Evolutionary conservation across 2,113 vertebrate genomes (phyloP), one percentile per base, ranked within the genome.

Genomic region (Eclectus roratus): DNA sequence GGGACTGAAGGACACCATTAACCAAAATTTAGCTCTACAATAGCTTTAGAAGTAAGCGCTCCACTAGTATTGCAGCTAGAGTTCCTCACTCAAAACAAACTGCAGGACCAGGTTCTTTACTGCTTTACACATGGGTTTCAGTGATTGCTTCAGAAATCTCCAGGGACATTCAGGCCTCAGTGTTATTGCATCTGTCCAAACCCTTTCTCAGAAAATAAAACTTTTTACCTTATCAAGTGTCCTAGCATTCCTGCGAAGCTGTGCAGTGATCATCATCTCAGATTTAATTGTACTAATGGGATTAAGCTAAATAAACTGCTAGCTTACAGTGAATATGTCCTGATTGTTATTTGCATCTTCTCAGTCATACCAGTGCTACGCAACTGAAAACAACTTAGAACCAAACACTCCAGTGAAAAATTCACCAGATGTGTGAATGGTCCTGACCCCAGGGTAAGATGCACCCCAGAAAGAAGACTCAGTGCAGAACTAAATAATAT

Each of bases 401-500:
- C 28, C 33, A 63, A 85, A 85, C 15, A 50, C 37, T 77, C 21
- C 15, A 41, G n/a, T 28, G 61, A 70, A 83, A 52, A 77, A 63
- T 6, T 66, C 58, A 65, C 24, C 27, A 72, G 18, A 23, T 27
- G 14, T 28, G 9, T 64, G 71, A 82, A 41, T 55, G 10, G 18
- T 56, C 87, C 76, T 91, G 70, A 79, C 9, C 6, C 6, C 56
- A 50, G 11, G 1, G 1, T 35, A 76, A 68, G 58, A 71, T 27
- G 25, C 39, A 72, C 6, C 52, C 12, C 47, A 77, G 56, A 76
- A 74, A 35, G 25, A 91, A 28, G 52, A 77, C 66, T 86, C 58
- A 15, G 37, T 63, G 88, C 56, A 28, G 66, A 88, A 91, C 79
- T 78, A 94, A 93, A 91, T 96, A 60, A 46, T 91, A 94, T 50